Evolutionary conservation across 1,140 invertebrate species (phyloP).

Genomic region (Trissolcus basalis): DNA sequence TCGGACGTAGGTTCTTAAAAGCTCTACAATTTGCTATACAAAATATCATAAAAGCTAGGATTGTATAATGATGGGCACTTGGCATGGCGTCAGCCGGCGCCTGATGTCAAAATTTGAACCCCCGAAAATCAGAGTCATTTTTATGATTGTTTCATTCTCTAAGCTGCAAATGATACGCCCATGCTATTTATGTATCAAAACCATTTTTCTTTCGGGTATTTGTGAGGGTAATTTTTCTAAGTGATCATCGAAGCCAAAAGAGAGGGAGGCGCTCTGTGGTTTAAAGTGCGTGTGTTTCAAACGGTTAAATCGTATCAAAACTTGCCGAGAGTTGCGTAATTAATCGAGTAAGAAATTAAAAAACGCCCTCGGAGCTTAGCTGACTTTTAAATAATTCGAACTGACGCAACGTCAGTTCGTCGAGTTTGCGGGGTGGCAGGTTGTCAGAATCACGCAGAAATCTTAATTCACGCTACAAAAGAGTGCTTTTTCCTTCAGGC

Average conservation of each 20-base stretch:
- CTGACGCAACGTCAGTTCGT: conserved; percentile 65
- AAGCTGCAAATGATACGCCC: background rate
- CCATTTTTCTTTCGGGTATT: too few relatives aligned
- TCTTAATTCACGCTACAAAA: conserved; percentile 70
- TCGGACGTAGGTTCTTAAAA: too few relatives aligned
- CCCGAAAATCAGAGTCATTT: conserved; percentile 12
- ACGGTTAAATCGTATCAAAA: conserved; percentile 45
- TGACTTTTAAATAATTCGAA: conserved; percentile 74
- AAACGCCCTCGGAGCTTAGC: conserved; percentile 66
- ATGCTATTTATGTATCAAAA: too few relatives aligned
- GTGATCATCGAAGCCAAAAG: too few relatives aligned
- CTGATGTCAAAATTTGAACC: conserved; percentile 65
- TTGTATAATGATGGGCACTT: conserved; percentile 69
- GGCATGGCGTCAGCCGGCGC: conserved; percentile 59
- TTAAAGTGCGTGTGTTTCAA: too few relatives aligned
- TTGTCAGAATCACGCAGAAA: conserved; percentile 70
- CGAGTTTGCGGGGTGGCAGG: conserved; percentile 62
- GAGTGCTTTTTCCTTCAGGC: conserved; percentile 52
- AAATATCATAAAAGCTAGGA: conserved; percentile 71
- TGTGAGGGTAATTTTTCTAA: too few relatives aligned
- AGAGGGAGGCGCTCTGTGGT: too few relatives aligned
- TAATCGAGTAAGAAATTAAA: conserved; percentile 65
- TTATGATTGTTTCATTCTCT: conserved; percentile 8
- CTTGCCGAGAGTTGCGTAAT: conserved; percentile 56
- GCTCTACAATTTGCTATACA: conserved; percentile 65